A percentile compares a stretch with the other conserved stretches of the same genome.
Conservation (phyloP, 2,113 vertebrate species). For the Scartelaos histophorus region DNA sequence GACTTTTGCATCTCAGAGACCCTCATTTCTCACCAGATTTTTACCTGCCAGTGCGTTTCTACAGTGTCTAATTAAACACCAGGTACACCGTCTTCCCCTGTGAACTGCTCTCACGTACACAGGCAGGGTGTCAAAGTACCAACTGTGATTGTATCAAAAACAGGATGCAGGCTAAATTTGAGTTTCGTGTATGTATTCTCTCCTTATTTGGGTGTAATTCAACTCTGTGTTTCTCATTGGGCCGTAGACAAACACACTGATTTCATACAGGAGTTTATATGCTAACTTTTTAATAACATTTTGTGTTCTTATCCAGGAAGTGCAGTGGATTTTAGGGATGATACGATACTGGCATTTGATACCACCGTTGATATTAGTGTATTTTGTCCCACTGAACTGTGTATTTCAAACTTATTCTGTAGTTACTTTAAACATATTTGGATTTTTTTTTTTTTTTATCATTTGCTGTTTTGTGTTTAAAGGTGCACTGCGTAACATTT, state of each 20-base stretch:
- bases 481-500: too few species aligned
- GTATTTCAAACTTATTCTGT: too few species aligned
- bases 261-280: constrained; percentile 2
- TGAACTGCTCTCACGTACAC: constrained; percentile 22
- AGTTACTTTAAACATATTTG: too few species aligned
- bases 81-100: background rate
- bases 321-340: too few species aligned
- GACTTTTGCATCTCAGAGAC: background rate
- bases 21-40: background rate
- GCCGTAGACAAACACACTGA: constrained; percentile 6
- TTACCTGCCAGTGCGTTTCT: background rate
- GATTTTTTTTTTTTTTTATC: too few species aligned
- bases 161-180: constrained; percentile 39
- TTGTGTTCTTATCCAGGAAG: constrained; percentile 33
- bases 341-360: too few species aligned
- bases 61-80: background rate
- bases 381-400: too few species aligned
- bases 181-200: constrained; percentile 37
- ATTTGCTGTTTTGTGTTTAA: too few species aligned
- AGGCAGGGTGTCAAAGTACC: constrained; percentile 2
- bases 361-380: too few species aligned
- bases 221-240: constrained; percentile 29
- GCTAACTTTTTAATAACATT: constrained; percentile 20
- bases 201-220: constrained; percentile 47
- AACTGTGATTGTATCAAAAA: constrained; percentile 5